These are phyloP conservation scores for Tetrax tetrax DNA, from an alignment of 2,113 vertebrate species.

Conservation along the genomic window DNA sequence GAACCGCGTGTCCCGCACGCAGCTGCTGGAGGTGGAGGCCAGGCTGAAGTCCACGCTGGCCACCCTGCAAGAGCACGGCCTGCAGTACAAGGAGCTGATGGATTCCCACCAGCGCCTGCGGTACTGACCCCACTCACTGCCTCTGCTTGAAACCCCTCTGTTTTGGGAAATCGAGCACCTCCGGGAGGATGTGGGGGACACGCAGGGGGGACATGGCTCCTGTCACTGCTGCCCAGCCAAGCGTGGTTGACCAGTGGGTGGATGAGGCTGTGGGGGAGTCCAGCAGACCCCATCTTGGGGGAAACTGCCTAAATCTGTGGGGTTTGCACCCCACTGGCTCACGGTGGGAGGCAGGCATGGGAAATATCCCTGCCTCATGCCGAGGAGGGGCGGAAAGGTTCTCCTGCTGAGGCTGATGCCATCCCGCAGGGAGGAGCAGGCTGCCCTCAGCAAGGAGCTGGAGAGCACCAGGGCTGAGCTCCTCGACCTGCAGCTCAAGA, in stretches of 20 bases:
- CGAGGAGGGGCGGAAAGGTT: accelerated
- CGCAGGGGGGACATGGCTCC: accelerated
- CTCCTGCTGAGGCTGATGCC: neutral
- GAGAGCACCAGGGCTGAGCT: constrained; percentile 6
- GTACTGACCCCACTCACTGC: constrained; percentile 60
- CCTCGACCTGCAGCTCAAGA: constrained; percentile 12
- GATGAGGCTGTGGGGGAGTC: neutral
- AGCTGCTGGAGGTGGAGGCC: constrained; percentile 83
- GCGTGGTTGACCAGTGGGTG: neutral
- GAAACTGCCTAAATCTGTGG: neutral
- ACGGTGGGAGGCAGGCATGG: neutral
- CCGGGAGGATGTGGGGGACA: too few relatives aligned
- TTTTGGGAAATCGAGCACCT: neutral
- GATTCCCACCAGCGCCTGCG: constrained; percentile 73
- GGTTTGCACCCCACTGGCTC: neutral
- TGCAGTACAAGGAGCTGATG: constrained; percentile 84
- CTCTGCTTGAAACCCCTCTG: neutral
- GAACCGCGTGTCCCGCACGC: constrained; percentile 79
- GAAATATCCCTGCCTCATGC: neutral
- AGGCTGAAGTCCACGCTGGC: constrained; percentile 76
- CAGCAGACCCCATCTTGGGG: neutral
- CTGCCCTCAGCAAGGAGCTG: constrained; percentile 23
- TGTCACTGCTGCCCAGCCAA: neutral
- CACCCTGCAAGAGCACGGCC: constrained; percentile 78
- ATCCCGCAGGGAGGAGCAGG: constrained; percentile 2